These are phyloP conservation scores for Sarcophaga rosellei DNA, from an alignment of 2,888 invertebrate species.

Conservation along the genomic window DNA sequence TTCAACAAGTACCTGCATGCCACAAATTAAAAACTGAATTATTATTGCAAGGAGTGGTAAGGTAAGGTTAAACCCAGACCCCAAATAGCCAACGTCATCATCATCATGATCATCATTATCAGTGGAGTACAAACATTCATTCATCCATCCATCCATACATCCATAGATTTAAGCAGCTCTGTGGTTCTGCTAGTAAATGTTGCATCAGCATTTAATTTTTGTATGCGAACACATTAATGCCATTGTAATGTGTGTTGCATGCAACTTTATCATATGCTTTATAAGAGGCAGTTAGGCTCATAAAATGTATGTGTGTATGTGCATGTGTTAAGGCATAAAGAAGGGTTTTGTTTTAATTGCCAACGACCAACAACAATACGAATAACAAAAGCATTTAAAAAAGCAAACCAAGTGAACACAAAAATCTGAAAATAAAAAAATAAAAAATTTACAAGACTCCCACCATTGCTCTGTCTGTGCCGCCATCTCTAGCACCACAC, in stretches of 20 bases:
- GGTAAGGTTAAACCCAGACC: slow-evolving; percentile 13
- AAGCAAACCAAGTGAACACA: slow-evolving; percentile 40
- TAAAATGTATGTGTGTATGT: background rate
- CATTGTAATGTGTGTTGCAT: slow-evolving; percentile 19
- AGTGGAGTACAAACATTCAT: background rate
- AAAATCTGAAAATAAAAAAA: background rate
- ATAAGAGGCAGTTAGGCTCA: background rate
- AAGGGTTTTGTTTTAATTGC: slow-evolving; percentile 58
- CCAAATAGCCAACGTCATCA: background rate
- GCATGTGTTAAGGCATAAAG: background rate
- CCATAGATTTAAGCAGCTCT: slow-evolving; percentile 22
- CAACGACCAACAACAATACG: slow-evolving; percentile 28
- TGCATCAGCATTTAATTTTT: slow-evolving; percentile 57
- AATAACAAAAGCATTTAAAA: slow-evolving; percentile 5
- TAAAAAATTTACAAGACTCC: slow-evolving; percentile 32
- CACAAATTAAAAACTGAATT: slow-evolving; percentile 10
- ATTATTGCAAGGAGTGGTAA: slow-evolving; percentile 1
- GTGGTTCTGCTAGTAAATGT: slow-evolving; percentile 18
- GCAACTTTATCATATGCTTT: background rate
- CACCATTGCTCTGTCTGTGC: slow-evolving; percentile 6
- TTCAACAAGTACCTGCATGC: background rate
- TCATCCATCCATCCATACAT: slow-evolving; percentile 13
- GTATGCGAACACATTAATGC: background rate
- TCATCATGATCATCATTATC: background rate
- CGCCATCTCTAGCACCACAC: background rate